Conservation (phyloP, 53 echinoderm and acorn worm species). For the Paracentrotus lividus region DNA sequence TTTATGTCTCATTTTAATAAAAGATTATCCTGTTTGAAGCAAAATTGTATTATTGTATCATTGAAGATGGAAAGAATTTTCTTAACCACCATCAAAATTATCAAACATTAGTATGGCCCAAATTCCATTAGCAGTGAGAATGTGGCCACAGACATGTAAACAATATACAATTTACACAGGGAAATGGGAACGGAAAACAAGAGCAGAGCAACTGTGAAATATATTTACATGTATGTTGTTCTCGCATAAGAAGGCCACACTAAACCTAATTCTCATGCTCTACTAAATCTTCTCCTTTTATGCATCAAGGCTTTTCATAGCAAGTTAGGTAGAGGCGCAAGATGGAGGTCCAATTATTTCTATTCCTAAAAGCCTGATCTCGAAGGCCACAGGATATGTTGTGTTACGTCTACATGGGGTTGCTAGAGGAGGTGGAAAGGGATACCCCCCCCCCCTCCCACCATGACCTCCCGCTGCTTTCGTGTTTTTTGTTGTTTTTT, state of each 20-base stretch:
- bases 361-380: not conserved
- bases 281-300: constrained; percentile 39
- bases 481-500: too few relatives aligned
- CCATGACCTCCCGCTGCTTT: too few relatives aligned
- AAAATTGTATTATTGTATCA: too few relatives aligned
- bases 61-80: too few relatives aligned
- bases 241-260: constrained; percentile 17
- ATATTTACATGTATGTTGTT: not conserved
- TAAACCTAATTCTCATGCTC: constrained; percentile 42
- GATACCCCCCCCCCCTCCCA: too few relatives aligned
- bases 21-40: not conserved
- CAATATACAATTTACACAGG: not conserved
- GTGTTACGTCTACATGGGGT: too few relatives aligned
- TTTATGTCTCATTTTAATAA: too few relatives aligned
- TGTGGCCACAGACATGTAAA: not conserved
- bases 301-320: constrained; percentile 38
- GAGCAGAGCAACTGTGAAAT: not conserved
- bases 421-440: too few relatives aligned
- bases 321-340: not conserved
- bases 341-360: not conserved
- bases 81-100: too few relatives aligned
- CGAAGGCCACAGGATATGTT: not conserved
- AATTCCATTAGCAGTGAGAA: not conserved
- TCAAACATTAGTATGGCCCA: too few relatives aligned
- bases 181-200: constrained; percentile 26